These are phyloP conservation scores for Sericinus montela DNA, from an alignment of 2,888 invertebrate genomes.

Conservation along the genomic window DNA sequence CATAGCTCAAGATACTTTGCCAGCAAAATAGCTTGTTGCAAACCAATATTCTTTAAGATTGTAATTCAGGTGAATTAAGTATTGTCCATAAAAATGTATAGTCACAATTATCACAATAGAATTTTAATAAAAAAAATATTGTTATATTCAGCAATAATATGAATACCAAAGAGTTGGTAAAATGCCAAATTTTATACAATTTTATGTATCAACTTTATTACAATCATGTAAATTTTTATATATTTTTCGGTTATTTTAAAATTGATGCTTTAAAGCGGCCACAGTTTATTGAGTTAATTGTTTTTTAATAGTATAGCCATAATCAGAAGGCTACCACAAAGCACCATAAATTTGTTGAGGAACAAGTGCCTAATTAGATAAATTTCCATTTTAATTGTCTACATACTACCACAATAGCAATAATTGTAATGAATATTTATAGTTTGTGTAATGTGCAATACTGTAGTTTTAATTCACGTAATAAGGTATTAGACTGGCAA, in stretches of 20 bases:
- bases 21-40: slow-evolving; percentile 33
- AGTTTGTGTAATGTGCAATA: no score
- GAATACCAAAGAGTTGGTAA: slow-evolving; percentile 15
- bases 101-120: slow-evolving; percentile 5
- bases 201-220: neutral
- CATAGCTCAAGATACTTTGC: slow-evolving; percentile 51
- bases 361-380: neutral
- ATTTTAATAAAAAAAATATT: slow-evolving; percentile 1
- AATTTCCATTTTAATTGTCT: neutral
- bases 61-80: slow-evolving; percentile 23
- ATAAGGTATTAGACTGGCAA: no score
- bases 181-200: slow-evolving; percentile 15
- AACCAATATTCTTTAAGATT: slow-evolving; percentile 67
- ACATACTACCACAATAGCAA: slow-evolving; percentile 1
- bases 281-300: slow-evolving; percentile 5
- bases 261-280: neutral
- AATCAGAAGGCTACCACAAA: neutral
- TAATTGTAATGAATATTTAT: neutral
- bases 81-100: slow-evolving; percentile 19
- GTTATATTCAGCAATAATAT: neutral
- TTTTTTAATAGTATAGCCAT: neutral
- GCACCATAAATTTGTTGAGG: neutral
- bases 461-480: no score
- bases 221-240: neutral
- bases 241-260: neutral